A percentile compares a stretch with the other conserved stretches of the same genome.
phyloP scores from a whole-genome alignment of 1,140 invertebrate genomes.

The Lysiphlebus fabarum region DNA sequence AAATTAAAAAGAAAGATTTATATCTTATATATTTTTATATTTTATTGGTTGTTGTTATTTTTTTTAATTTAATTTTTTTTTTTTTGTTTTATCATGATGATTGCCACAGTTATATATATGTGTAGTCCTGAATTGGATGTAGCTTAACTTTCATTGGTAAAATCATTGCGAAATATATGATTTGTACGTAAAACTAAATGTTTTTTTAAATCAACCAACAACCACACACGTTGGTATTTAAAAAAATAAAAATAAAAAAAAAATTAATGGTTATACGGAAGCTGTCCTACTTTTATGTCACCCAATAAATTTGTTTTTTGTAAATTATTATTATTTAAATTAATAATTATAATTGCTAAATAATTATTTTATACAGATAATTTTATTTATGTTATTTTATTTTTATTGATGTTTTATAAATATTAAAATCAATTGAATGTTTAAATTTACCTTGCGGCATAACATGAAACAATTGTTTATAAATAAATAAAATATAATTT shows the following conservation, averaged over 20 bases:
- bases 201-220: too few species aligned
- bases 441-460: conserved; percentile 12
- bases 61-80: background rate
- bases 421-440: background rate
- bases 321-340: too few species aligned
- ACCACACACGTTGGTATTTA: too few species aligned
- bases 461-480: conserved; percentile 16
- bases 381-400: too few species aligned
- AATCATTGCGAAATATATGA: conserved; percentile 20
- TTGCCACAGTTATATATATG: conserved; percentile 15
- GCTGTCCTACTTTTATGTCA: too few species aligned
- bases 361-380: too few species aligned
- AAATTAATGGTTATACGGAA: too few species aligned
- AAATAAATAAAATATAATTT: conserved; percentile 7
- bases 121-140: conserved; percentile 16
- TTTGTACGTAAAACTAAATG: too few species aligned
- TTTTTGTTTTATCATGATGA: conserved; percentile 5
- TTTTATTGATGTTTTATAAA: background rate
- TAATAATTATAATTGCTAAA: too few species aligned
- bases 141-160: conserved; percentile 12
- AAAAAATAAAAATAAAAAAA: too few species aligned
- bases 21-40: background rate
- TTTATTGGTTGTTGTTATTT: conserved; percentile 6
- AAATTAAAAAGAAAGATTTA: background rate
- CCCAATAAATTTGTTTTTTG: too few species aligned